Conservation (phyloP, 2,797 vertebrate genomes). For the Pseudochirops corinnae region DNA sequence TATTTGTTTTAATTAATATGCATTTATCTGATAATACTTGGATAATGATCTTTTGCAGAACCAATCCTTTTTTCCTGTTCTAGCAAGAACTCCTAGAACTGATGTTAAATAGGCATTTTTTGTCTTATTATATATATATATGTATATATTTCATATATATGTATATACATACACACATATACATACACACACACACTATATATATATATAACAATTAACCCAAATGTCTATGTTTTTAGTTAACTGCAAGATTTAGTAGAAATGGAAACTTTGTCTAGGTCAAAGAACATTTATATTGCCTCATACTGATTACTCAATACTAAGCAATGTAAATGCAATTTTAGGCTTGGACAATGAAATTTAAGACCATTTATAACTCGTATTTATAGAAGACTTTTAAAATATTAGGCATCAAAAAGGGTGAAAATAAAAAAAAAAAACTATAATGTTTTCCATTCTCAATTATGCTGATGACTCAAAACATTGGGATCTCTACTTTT, state of each 20-base stretch:
- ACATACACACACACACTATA: too few relatives aligned
- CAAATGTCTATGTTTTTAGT: constrained; percentile 35
- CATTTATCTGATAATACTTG: constrained; percentile 54
- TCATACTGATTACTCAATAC: background rate
- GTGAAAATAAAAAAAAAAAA: background rate
- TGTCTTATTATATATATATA: background rate
- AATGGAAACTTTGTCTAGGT: constrained; percentile 25
- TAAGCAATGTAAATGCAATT: constrained; percentile 22
- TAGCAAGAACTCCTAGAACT: constrained; percentile 15
- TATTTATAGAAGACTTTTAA: background rate
- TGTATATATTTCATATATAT: too few relatives aligned
- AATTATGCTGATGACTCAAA: background rate
- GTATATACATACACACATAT: background rate
- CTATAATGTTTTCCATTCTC: background rate
- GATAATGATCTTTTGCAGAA: constrained; percentile 9
- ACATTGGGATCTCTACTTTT: background rate
- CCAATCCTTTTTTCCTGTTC: constrained; percentile 43
- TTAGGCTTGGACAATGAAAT: background rate
- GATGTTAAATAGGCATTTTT: constrained; percentile 12
- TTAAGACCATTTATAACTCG: background rate
- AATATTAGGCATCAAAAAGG: background rate
- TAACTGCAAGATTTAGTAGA: constrained; percentile 25
- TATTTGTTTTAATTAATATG: constrained; percentile 74
- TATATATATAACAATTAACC: background rate
- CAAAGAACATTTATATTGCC: background rate